Percentiles rank a stretch among this genome's conserved stretches.
Conservation (phyloP, 2,113 vertebrate genomes). For the Pteruthius melanotis region DNA sequence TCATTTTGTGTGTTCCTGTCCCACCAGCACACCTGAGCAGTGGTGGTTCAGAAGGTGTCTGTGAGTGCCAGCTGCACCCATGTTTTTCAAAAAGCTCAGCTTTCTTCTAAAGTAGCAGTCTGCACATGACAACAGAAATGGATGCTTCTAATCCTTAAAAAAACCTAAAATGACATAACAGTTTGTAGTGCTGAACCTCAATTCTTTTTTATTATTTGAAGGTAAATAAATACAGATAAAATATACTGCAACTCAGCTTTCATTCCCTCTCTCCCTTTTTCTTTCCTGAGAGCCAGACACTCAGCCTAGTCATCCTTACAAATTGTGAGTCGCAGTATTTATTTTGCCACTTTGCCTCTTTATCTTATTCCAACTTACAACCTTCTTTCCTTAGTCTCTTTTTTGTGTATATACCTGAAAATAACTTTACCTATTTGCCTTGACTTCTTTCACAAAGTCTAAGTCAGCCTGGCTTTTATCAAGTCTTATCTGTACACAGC, state of each 20-base stretch:
- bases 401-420: not conserved
- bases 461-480: not conserved
- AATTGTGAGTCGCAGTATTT: not conserved
- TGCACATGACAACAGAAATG: not conserved
- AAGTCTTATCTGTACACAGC: not conserved
- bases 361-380: not conserved
- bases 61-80: accelerated
- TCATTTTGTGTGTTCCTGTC: not conserved
- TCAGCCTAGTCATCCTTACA: not conserved
- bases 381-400: not conserved
- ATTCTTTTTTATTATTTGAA: not conserved
- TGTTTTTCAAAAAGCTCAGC: not conserved
- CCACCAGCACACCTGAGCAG: not conserved
- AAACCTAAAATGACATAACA: accelerated
- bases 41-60: not conserved
- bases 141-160: not conserved
- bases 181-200: not conserved
- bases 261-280: not conserved
- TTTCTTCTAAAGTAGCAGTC: not conserved
- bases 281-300: not conserved
- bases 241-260: not conserved
- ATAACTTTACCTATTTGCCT: not conserved
- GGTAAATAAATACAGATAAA: not conserved
- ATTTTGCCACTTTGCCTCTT: not conserved
- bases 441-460: not conserved